Conservation (phyloP, 2,888 invertebrate species). For the Pycnomerus fuliginosus region DNA sequence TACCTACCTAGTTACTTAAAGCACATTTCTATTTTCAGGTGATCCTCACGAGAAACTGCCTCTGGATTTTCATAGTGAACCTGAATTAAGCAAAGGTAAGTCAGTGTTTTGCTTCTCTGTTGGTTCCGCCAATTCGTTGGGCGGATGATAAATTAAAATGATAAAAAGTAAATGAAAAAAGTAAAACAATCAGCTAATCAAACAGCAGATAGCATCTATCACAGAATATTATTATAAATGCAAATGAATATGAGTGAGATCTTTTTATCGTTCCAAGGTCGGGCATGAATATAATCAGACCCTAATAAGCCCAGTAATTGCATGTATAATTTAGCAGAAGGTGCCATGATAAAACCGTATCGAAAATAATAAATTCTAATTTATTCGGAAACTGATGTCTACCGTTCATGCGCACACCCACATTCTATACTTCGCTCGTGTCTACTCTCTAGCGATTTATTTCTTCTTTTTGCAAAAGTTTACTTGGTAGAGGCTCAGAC, state of each 20-base stretch:
- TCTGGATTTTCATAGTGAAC: slow-evolving; percentile 44
- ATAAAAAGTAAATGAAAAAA: slow-evolving; percentile 39
- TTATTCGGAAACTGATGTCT: slow-evolving; percentile 42
- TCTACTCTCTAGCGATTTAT: no score
- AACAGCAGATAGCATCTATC: slow-evolving; percentile 42
- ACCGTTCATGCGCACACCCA: slow-evolving; percentile 31
- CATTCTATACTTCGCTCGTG: slow-evolving; percentile 3
- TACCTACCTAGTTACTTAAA: no score
- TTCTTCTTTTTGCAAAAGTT: no score
- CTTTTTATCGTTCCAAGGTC: slow-evolving; percentile 38
- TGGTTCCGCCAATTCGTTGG: slow-evolving; percentile 34
- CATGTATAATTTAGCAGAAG: slow-evolving; percentile 49
- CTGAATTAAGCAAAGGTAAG: slow-evolving; percentile 48
- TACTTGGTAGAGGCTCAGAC: not conserved
- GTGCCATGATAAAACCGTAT: slow-evolving; percentile 48
- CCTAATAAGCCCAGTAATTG: slow-evolving; percentile 46
- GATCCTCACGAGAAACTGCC: slow-evolving; percentile 47
- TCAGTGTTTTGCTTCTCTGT: slow-evolving; percentile 26
- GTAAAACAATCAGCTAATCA: slow-evolving; percentile 46
- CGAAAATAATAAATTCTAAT: slow-evolving; percentile 50
- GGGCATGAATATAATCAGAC: slow-evolving; percentile 40
- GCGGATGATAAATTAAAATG: slow-evolving; percentile 40
- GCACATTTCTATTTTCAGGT: slow-evolving; percentile 47
- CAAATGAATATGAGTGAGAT: slow-evolving; percentile 36
- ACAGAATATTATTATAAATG: slow-evolving; percentile 45